Evolutionary conservation across 2,888 invertebrate species (phyloP).

Genomic region (Drosophila koepferae): DNA sequence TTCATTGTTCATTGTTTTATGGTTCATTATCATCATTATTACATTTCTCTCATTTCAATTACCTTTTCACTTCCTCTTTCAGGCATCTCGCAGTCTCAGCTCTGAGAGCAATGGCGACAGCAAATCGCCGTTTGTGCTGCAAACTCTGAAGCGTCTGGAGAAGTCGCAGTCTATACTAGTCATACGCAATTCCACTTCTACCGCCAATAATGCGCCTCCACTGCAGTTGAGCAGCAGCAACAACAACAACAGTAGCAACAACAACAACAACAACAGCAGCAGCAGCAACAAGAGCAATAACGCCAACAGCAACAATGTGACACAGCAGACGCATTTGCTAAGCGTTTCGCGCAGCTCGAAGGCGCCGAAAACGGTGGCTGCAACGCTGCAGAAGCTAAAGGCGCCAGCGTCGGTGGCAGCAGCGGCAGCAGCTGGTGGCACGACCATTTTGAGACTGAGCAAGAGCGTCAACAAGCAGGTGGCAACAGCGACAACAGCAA

Average conservation of each 20-base stretch:
- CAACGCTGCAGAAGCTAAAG: conserved; percentile 67
- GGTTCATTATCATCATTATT: neutral
- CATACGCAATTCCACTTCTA: conserved; percentile 79
- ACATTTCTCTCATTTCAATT: too few species aligned
- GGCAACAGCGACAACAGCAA: conserved; percentile 58
- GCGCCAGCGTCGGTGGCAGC: conserved; percentile 27
- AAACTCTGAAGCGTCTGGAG: conserved; percentile 85
- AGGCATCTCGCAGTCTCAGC: conserved; percentile 82
- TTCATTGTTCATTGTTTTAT: neutral
- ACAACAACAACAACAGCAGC: conserved; percentile 25
- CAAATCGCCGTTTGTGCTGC: conserved; percentile 84
- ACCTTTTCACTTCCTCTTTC: conserved; percentile 16
- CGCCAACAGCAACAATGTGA: conserved; percentile 34
- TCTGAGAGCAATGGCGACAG: conserved; percentile 81
- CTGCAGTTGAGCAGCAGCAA: conserved; percentile 20
- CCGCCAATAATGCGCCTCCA: conserved; percentile 9
- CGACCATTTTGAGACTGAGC: conserved; percentile 77
- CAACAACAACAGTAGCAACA: conserved; percentile 15
- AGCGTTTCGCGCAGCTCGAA: conserved; percentile 78
- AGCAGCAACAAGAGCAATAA: conserved; percentile 19
- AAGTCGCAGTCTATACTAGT: conserved; percentile 85
- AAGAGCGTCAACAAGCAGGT: conserved; percentile 67
- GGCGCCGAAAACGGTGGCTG: conserved; percentile 57
- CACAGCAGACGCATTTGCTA: conserved; percentile 60
- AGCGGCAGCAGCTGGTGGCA: conserved; percentile 61